Evolutionary conservation across 2,113 vertebrate species (phyloP).

Genomic region (Ornithorhynchus anatinus): DNA sequence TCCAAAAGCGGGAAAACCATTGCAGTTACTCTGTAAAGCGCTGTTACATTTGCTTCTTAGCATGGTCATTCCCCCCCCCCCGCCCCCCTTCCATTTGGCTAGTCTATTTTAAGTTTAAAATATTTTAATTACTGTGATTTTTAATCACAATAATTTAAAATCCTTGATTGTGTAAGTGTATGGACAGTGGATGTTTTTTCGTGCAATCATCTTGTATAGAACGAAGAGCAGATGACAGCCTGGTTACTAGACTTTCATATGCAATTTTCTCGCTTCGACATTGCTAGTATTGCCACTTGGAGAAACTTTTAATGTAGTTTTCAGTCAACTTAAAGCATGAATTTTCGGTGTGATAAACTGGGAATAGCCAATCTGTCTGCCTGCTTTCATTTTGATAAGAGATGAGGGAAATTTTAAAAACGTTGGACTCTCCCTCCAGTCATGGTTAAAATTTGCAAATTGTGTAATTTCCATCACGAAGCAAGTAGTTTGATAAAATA

Average conservation of each 20-base stretch:
- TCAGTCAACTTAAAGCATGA: too few relatives aligned
- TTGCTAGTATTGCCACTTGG: background rate
- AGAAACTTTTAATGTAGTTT: background rate
- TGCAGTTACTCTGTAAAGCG: background rate
- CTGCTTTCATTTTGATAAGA: too few relatives aligned
- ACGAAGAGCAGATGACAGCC: background rate
- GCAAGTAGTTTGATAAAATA: too few relatives aligned
- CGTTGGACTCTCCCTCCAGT: too few relatives aligned
- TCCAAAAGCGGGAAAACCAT: background rate
- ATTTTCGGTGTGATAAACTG: too few relatives aligned
- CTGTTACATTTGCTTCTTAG: conserved; percentile 5
- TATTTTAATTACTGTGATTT: background rate
- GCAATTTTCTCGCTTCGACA: background rate
- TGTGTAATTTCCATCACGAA: too few relatives aligned
- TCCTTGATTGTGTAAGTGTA: conserved; percentile 13
- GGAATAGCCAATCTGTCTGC: too few relatives aligned
- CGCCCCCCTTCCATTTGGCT: conserved; percentile 11
- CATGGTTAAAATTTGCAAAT: too few relatives aligned
- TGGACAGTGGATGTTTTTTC: background rate
- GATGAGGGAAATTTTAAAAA: too few relatives aligned
- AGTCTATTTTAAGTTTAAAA: background rate
- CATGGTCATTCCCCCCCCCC: background rate
- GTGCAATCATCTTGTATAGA: background rate
- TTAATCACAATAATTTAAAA: background rate
- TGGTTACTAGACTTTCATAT: background rate